Evolutionary conservation across 2,888 invertebrate species (phyloP).

Genomic region (Lypha dubia): DNA sequence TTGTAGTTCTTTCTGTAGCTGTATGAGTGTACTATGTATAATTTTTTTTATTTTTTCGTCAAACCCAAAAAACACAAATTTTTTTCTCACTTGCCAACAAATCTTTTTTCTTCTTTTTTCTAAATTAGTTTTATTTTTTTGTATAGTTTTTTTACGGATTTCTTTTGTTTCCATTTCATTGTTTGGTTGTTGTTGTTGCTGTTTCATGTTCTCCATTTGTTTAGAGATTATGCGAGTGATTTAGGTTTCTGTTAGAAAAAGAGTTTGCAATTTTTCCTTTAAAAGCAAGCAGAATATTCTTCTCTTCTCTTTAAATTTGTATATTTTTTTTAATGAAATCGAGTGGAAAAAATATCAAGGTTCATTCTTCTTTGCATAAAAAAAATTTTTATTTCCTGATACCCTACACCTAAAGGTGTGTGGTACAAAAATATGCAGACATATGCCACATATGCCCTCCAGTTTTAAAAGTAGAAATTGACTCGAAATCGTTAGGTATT

Average conservation of each 20-base stretch:
- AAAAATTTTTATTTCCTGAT: constrained; percentile 58
- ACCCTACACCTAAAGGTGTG: constrained; percentile 41
- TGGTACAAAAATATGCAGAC: background rate
- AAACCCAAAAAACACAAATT: constrained; percentile 37
- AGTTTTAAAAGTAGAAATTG: too few species aligned
- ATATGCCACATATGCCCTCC: too few species aligned
- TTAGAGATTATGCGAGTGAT: constrained; percentile 45
- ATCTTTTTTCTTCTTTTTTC: constrained; percentile 56
- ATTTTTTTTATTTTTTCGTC: constrained; percentile 14
- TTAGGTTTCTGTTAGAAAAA: constrained; percentile 36
- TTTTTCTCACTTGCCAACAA: constrained; percentile 69
- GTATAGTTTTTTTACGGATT: constrained; percentile 58
- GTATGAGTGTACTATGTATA: background rate
- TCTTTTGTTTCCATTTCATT: constrained; percentile 63
- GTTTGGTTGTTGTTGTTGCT: constrained; percentile 41
- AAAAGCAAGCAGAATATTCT: constrained; percentile 7
- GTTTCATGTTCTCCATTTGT: constrained; percentile 44
- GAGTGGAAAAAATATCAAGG: constrained; percentile 39
- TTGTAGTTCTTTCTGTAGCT: constrained; percentile 1
- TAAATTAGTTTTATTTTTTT: constrained; percentile 66
- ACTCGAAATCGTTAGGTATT: too few species aligned
- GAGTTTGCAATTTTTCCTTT: constrained; percentile 2
- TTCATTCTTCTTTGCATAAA: constrained; percentile 28
- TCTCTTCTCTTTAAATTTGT: constrained; percentile 1
- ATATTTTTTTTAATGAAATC: constrained; percentile 8